Evolutionary conservation across 2,797 vertebrate species (phyloP).

Genomic region (Limosa lapponica): DNA sequence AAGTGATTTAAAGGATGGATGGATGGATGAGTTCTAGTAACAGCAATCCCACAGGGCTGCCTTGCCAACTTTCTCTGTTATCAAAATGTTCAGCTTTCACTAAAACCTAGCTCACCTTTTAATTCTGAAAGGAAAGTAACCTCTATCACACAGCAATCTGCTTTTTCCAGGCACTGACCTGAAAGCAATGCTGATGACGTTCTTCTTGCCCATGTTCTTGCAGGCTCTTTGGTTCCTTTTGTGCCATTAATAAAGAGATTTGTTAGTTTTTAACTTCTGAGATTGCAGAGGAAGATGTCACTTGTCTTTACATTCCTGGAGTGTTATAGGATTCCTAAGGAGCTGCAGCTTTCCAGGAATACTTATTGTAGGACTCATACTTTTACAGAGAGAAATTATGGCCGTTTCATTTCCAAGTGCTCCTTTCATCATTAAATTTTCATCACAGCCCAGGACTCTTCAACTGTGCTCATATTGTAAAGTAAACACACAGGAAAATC

Average conservation of each 20-base stretch:
- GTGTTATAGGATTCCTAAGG: neutral
- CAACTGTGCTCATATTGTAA: neutral
- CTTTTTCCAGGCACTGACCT: neutral
- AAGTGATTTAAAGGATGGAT: neutral
- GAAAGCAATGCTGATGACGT: neutral
- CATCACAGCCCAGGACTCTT: neutral
- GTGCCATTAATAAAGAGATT: neutral
- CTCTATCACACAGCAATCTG: neutral
- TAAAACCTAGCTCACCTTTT: neutral
- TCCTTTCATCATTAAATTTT: constrained; percentile 35
- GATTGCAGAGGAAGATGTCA: neutral
- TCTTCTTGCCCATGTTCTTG: neutral
- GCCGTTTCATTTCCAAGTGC: neutral
- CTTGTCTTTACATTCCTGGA: neutral
- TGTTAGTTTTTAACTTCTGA: neutral
- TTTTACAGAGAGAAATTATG: neutral
- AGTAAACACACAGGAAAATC: neutral
- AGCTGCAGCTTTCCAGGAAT: neutral
- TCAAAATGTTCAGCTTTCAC: neutral
- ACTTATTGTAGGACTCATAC: neutral
- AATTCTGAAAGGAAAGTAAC: neutral
- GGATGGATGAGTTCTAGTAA: neutral
- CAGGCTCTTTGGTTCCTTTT: neutral
- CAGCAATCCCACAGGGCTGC: neutral
- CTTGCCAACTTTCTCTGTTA: neutral